These are phyloP conservation scores for Eulimnadia texana DNA, from an alignment of 1,140 invertebrate species.

Conservation along the genomic window DNA sequence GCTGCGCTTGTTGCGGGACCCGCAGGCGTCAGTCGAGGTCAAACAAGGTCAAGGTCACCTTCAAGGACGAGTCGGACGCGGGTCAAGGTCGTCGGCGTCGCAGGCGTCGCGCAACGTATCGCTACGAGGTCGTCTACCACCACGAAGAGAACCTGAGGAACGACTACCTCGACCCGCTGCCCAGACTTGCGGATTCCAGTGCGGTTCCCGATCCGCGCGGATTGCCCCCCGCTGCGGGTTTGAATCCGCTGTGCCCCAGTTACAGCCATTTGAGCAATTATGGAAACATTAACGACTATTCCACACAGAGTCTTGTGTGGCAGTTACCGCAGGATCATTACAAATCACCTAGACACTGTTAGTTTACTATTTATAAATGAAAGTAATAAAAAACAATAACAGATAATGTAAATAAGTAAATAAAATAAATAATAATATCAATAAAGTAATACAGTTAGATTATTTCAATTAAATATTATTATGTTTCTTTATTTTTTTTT, in stretches of 20 bases:
- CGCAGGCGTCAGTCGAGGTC: neutral
- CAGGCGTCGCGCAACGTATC: slow-evolving; percentile 21
- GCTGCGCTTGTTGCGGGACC: neutral
- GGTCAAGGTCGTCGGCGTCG: slow-evolving; percentile 9
- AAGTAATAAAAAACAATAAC: too few species aligned
- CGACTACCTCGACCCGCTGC: slow-evolving; percentile 19
- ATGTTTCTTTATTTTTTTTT: too few species aligned
- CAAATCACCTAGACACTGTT: neutral
- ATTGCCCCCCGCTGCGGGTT: neutral
- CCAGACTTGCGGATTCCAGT: neutral
- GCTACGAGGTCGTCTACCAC: slow-evolving; percentile 24
- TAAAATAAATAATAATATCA: too few species aligned
- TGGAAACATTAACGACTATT: neutral
- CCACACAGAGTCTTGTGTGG: too few species aligned
- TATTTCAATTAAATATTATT: too few species aligned
- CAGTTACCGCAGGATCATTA: neutral
- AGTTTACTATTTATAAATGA: too few species aligned
- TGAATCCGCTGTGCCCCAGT: neutral
- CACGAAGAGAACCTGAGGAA: slow-evolving; percentile 20
- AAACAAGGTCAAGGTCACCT: neutral
- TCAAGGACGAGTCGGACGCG: neutral
- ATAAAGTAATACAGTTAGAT: too few species aligned
- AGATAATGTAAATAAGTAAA: too few species aligned
- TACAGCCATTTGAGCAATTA: slow-evolving; percentile 11
- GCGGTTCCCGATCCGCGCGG: neutral